phyloP scores from a whole-genome alignment of 2,797 vertebrate species.

The Helostoma temminkii region DNA sequence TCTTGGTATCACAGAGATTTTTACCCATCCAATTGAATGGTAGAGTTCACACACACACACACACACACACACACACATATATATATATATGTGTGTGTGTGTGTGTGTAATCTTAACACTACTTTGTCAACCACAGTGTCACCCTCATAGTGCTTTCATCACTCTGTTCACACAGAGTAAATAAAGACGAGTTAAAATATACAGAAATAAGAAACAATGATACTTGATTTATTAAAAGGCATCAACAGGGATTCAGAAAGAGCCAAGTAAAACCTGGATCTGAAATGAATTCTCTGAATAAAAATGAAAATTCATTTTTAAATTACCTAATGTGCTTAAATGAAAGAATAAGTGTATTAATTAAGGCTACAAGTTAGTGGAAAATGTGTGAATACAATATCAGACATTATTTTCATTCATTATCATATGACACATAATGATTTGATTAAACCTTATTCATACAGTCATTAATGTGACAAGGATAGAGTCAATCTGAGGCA shows the following conservation, averaged over 20 bases:
- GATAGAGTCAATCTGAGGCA: background rate
- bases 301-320: conserved; percentile 8
- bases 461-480: background rate
- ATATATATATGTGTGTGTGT: no score
- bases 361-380: background rate
- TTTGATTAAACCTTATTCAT: conserved; percentile 15
- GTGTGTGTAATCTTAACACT: background rate
- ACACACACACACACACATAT: no score
- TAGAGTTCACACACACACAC: no score
- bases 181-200: background rate
- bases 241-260: background rate
- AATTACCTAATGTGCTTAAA: conserved; percentile 1
- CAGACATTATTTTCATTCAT: conserved; percentile 12
- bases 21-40: background rate
- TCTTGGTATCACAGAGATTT: background rate
- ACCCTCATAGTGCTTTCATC: background rate
- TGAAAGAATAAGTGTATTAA: conserved; percentile 7
- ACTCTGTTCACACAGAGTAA: background rate
- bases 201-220: conserved; percentile 7
- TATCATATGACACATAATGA: conserved; percentile 10
- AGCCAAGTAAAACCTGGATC: background rate
- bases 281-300: conserved; percentile 7
- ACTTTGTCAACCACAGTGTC: background rate
- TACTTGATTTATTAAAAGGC: conserved; percentile 29
- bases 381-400: conserved; percentile 8